Conservation (phyloP, 2,797 vertebrate genomes). For the Nasua narica region DNA sequence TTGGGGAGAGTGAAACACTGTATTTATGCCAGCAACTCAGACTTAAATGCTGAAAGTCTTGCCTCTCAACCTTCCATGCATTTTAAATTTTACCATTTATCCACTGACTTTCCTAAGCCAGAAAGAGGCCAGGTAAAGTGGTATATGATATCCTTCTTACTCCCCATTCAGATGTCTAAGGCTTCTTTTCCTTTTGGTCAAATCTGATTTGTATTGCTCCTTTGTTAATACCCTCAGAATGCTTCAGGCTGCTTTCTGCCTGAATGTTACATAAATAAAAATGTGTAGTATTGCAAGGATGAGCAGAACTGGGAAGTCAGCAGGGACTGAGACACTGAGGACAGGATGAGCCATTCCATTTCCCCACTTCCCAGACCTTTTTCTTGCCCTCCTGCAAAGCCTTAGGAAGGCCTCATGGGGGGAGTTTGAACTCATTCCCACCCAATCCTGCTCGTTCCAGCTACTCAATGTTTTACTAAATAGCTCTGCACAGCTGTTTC, state of each 20-base stretch:
- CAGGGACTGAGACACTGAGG: background rate
- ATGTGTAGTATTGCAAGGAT: background rate
- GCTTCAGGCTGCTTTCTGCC: constrained; percentile 38
- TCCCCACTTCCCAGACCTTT: constrained; percentile 38
- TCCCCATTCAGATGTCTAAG: constrained; percentile 63
- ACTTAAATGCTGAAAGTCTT: background rate
- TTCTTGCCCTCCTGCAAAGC: constrained; percentile 54
- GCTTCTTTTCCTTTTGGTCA: constrained; percentile 50
- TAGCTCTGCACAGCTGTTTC: constrained; percentile 60
- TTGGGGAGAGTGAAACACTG: background rate
- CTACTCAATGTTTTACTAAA: constrained; percentile 44
- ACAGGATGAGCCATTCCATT: constrained; percentile 13
- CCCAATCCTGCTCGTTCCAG: constrained; percentile 32
- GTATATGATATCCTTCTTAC: constrained; percentile 30
- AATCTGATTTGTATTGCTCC: constrained; percentile 66
- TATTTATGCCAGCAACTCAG: constrained; percentile 3
- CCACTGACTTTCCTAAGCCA: constrained; percentile 8
- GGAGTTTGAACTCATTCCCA: constrained; percentile 39
- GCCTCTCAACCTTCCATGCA: background rate
- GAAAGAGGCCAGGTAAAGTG: constrained; percentile 36
- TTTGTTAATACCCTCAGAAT: constrained; percentile 35
- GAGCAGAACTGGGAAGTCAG: background rate
- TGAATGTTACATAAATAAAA: constrained; percentile 68
- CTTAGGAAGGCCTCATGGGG: constrained; percentile 44
- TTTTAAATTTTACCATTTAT: constrained; percentile 56